phyloP scores from a whole-genome alignment of 2,888 invertebrate species.

The Apamea monoglypha region DNA sequence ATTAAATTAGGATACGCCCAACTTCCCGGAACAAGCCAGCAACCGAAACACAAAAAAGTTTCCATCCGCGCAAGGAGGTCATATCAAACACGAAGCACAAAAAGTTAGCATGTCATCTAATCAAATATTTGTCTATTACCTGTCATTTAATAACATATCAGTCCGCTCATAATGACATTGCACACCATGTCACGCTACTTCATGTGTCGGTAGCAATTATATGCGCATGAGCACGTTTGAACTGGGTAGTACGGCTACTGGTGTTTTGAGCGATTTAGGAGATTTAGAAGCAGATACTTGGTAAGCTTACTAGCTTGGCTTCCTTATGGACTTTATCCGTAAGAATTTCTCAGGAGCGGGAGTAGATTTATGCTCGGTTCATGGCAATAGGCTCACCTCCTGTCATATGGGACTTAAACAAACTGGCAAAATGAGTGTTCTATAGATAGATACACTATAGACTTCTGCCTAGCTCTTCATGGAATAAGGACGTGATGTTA shows the following conservation, averaged over 20 bases:
- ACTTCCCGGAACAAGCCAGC: slow-evolving; percentile 13
- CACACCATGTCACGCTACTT: slow-evolving; percentile 55
- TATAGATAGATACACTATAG: neutral
- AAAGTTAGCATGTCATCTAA: slow-evolving; percentile 60
- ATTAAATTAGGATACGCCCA: neutral
- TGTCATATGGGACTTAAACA: rapidly evolving
- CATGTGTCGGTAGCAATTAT: slow-evolving; percentile 59
- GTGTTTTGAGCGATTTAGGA: slow-evolving; percentile 18
- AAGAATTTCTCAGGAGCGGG: neutral
- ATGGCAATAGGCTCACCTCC: neutral
- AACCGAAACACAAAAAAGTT: slow-evolving; percentile 8
- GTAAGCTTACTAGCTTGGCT: neutral
- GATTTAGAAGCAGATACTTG: neutral
- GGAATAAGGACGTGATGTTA: no score
- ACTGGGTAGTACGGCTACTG: slow-evolving; percentile 30
- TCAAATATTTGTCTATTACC: slow-evolving; percentile 64
- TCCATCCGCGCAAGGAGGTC: slow-evolving; percentile 12
- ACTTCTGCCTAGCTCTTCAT: neutral
- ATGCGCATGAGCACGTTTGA: slow-evolving; percentile 53
- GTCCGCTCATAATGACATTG: slow-evolving; percentile 54
- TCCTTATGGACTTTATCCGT: no score
- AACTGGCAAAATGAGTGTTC: neutral
- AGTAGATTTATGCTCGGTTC: no score
- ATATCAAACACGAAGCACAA: slow-evolving; percentile 23
- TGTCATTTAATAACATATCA: slow-evolving; percentile 65